A percentile compares a stretch with the other conserved stretches of the same genome.
phyloP scores from a whole-genome alignment of 2,113 vertebrate species.

The Terrapene triunguis region DNA sequence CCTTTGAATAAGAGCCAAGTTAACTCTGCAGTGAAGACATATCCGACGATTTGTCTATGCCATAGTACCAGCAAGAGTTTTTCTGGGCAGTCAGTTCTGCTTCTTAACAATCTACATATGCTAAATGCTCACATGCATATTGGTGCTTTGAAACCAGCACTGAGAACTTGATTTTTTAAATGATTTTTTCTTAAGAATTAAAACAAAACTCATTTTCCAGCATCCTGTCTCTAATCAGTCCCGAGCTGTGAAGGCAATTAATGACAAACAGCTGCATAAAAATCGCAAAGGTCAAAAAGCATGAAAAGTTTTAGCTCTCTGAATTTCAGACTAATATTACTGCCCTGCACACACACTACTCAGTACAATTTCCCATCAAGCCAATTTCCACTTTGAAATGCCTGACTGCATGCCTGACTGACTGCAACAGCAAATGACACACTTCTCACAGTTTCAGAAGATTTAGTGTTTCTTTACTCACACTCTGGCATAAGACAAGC shows the following conservation, averaged over 20 bases:
- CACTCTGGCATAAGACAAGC: slow-evolving; percentile 1
- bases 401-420: not conserved
- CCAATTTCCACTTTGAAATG: not conserved
- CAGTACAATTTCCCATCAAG: not conserved
- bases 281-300: not conserved
- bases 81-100: accelerated
- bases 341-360: not conserved
- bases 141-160: not conserved
- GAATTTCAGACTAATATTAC: not conserved
- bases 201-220: accelerated
- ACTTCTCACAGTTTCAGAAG: not conserved
- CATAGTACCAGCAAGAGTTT: not conserved
- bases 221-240: accelerated
- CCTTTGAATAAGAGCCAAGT: not conserved
- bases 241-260: not conserved
- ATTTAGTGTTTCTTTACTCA: not conserved
- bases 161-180: not conserved
- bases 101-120: accelerated
- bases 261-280: slow-evolving; percentile 40
- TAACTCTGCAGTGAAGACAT: not conserved
- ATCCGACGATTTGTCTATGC: not conserved
- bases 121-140: not conserved
- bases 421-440: not conserved
- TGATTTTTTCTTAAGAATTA: accelerated
- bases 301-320: slow-evolving; percentile 50